Percentiles rank a stretch among this genome's conserved stretches.
Evolutionary conservation across 2,113 vertebrate species (phyloP).

Genomic region (Synodontis membranacea): DNA sequence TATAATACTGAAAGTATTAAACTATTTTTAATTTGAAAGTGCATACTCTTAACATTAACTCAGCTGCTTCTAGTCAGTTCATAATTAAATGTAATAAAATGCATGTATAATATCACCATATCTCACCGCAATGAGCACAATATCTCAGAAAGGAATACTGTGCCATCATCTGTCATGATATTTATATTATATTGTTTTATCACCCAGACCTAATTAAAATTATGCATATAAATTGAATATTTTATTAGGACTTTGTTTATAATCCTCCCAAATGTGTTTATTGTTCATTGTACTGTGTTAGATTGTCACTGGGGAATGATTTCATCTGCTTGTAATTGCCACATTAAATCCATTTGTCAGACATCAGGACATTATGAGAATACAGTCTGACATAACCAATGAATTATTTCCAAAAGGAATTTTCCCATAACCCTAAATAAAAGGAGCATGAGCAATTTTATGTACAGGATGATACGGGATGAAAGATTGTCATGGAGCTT

Average conservation of each 20-base stretch:
- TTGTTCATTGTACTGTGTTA: not conserved
- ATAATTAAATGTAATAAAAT: not conserved
- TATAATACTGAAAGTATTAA: no score
- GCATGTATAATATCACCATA: not conserved
- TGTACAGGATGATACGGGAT: constrained; percentile 35
- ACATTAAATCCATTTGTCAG: constrained; percentile 11
- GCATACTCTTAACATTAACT: not conserved
- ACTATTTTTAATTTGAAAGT: no score
- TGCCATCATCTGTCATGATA: not conserved
- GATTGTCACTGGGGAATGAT: not conserved
- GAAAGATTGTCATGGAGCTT: constrained; percentile 46
- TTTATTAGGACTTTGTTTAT: not conserved
- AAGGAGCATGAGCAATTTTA: constrained; percentile 27
- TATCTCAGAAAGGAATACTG: not conserved
- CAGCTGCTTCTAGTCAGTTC: not conserved
- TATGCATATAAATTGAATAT: not conserved
- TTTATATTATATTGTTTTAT: not conserved
- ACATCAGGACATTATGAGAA: constrained; percentile 7
- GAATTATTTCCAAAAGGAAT: constrained; percentile 23
- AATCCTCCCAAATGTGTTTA: not conserved
- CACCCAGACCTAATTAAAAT: not conserved
- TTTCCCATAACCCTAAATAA: not conserved
- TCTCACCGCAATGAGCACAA: no score
- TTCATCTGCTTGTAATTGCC: not conserved
- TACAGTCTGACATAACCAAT: constrained; percentile 10